Percentiles rank a stretch among this genome's conserved stretches.
Evolutionary conservation across 2,888 invertebrate genomes (phyloP).

Genomic region (Archips xylosteana): DNA sequence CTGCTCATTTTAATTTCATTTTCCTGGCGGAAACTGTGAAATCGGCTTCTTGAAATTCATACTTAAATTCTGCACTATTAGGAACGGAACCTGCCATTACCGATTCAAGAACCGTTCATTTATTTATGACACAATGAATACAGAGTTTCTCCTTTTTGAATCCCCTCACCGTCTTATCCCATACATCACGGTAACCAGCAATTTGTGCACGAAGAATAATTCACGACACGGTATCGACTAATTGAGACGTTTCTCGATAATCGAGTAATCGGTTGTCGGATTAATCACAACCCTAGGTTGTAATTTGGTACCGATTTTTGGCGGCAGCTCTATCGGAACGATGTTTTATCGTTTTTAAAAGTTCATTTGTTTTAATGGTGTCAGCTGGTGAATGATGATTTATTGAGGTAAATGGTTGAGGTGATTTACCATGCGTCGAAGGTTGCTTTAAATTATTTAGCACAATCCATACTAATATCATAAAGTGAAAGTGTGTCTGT

Average conservation of each 20-base stretch:
- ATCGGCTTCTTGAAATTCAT: neutral
- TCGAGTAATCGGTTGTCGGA: constrained; percentile 52
- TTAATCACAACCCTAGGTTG: constrained; percentile 56
- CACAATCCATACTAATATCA: no score
- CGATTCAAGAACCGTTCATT: neutral
- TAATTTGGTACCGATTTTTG: constrained; percentile 60
- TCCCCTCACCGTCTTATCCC: constrained; percentile 32
- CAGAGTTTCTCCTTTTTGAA: constrained; percentile 37
- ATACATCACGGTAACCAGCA: constrained; percentile 31
- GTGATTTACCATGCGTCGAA: no score
- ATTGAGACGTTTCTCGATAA: constrained; percentile 70
- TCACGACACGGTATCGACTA: constrained; percentile 47
- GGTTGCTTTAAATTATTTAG: no score
- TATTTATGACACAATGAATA: constrained; percentile 20
- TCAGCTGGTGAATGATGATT: neutral
- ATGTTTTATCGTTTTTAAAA: constrained; percentile 22
- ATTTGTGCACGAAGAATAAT: constrained; percentile 35
- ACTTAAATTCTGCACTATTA: neutral
- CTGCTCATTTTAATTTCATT: no score
- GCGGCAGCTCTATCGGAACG: constrained; percentile 55
- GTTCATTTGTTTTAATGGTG: constrained; percentile 7
- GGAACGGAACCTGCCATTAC: constrained; percentile 2
- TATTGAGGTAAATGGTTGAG: constrained; percentile 8
- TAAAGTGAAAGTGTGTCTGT: no score
- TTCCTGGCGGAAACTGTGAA: neutral